Base-by-base conservation (phyloP, 2,797 vertebrate species). In the Crotalus adamanteus region DNA sequence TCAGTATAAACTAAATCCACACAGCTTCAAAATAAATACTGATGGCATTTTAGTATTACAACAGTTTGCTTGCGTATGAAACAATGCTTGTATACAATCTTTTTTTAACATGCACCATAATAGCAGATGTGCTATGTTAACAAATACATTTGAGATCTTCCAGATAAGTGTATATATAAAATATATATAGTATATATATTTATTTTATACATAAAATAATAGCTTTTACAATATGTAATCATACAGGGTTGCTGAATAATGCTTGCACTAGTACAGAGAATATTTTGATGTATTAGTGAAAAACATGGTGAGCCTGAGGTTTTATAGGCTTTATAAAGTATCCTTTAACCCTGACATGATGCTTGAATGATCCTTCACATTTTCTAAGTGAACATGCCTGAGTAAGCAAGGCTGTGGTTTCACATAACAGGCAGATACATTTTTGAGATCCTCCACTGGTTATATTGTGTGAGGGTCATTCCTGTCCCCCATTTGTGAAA, bases 401-500 rank as follows among this genome's bases (percentile, higher is more conserved):
- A 96, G 93, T 97, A 96, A 96, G 94, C 97, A 97, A 96, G 95
- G 95, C 93, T 94, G 93, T 95, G 95, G 95, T 97, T 97, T 97
- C 96, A 95, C 93, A 94, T 97, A 97, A 96, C 94, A 97, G 94
- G 93, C 94, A 96, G 96, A 97, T 97, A 97, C 89, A 96, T 96
- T 97, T 96, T 97, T 96, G 95, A 96, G 96, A 96, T 97, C 96
- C 94, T 95, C 96, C 95, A 95, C 94, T 53, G 96, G 97, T 97
- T 97, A 97, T 97, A 96, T 96, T 96, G 96, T 96, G 94, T 92
- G 95, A 96, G 95, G 97, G 97, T 97, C 96, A 97, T 93, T 96
- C 96, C 95, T 96, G 92, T 95, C 95, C 95, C 95, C 96, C 86
- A 78, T 96, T 97, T 96, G 95, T 96, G 95, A 97, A 96, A 96